These are phyloP conservation scores for Tetheella fluctuosa DNA, from an alignment of 2,888 invertebrate species.

Conservation along the genomic window DNA sequence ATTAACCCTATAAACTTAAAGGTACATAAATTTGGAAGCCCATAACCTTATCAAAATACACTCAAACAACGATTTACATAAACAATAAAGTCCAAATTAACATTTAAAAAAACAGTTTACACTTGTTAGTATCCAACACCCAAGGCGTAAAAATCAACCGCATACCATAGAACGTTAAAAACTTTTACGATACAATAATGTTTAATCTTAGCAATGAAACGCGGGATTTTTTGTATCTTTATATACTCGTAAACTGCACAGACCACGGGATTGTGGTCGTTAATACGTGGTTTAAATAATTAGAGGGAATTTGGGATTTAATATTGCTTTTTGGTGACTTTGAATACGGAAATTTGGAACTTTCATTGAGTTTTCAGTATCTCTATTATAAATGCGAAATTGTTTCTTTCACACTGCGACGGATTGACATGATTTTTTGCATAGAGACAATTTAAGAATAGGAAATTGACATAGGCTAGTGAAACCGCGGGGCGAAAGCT, in stretches of 20 bases:
- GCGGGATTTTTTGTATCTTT: slow-evolving; percentile 31
- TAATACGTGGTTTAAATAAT: slow-evolving; percentile 2
- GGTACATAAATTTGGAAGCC: not conserved
- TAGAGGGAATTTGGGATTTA: not conserved
- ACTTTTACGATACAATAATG: slow-evolving; percentile 55
- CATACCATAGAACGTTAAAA: slow-evolving; percentile 21
- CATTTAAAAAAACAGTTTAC: slow-evolving; percentile 14
- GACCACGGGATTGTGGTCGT: not conserved
- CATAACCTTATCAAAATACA: not conserved
- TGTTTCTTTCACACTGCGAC: too few species aligned
- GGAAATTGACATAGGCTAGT: too few species aligned
- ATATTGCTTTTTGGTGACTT: not conserved
- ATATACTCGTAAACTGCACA: slow-evolving; percentile 28
- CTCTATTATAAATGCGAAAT: too few species aligned
- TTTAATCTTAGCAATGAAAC: slow-evolving; percentile 44
- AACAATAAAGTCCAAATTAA: not conserved
- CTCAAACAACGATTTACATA: not conserved
- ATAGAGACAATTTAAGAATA: too few species aligned
- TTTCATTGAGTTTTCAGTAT: too few species aligned
- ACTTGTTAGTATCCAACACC: slow-evolving; percentile 18
- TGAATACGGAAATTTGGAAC: too few species aligned
- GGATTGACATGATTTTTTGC: too few species aligned
- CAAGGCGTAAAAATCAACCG: slow-evolving; percentile 31
- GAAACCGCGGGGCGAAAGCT: too few species aligned
- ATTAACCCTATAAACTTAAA: not conserved